These are phyloP conservation scores for Laupala kohalensis DNA, from an alignment of 1,140 invertebrate genomes.

Conservation along the genomic window DNA sequence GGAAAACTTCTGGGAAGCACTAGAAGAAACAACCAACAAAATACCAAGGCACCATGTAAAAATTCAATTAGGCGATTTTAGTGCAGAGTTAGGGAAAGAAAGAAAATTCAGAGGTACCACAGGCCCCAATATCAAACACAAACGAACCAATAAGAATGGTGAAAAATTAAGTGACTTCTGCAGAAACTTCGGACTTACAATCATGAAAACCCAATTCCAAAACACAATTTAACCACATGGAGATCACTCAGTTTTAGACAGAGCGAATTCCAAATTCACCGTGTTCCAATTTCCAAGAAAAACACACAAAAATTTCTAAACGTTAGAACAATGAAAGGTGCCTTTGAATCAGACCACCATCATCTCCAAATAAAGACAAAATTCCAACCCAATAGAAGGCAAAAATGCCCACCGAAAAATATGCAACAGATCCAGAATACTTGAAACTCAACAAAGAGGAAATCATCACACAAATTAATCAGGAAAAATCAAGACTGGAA, in stretches of 20 bases:
- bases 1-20: slow-evolving; percentile 12
- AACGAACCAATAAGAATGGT: not conserved
- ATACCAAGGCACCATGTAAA: slow-evolving; percentile 11
- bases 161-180: not conserved
- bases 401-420: not conserved
- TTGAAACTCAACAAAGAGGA: not conserved
- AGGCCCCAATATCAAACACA: not conserved
- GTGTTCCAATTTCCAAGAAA: not conserved
- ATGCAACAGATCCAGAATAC: not conserved
- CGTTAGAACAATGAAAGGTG: not conserved
- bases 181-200: not conserved
- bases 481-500: not conserved
- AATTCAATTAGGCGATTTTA: slow-evolving; percentile 3
- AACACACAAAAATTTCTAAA: not conserved
- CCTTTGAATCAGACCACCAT: not conserved
- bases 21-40: slow-evolving; percentile 12
- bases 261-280: not conserved
- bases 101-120: not conserved
- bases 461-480: not conserved
- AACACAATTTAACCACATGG: slow-evolving; percentile 3
- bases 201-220: slow-evolving; percentile 1
- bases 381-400: not conserved
- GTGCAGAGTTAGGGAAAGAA: not conserved
- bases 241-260: not conserved
- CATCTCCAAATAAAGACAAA: not conserved